phyloP scores from a whole-genome alignment of 1,140 invertebrate genomes.

The Frieseomelitta varia region DNA sequence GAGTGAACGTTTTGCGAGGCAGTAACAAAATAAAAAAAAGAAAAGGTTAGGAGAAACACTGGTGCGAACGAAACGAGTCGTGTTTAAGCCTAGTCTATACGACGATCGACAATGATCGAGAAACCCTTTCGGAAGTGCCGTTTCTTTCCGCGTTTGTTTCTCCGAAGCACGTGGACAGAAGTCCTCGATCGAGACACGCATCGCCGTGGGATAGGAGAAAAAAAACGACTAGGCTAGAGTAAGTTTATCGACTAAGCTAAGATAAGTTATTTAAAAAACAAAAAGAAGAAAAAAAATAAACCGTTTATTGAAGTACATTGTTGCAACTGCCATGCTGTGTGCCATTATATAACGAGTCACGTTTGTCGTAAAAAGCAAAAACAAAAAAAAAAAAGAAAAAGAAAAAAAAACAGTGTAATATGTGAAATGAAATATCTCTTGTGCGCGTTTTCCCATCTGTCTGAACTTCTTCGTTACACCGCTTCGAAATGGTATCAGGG shows the following conservation, averaged over 20 bases:
- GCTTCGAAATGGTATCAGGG: constrained; percentile 31
- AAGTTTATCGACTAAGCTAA: constrained; percentile 62
- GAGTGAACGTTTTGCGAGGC: constrained; percentile 6
- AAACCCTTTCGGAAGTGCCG: background rate
- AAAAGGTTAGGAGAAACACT: constrained; percentile 7
- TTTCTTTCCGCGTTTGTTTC: constrained; percentile 28
- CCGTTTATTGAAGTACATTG: constrained; percentile 80
- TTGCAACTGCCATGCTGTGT: constrained; percentile 82
- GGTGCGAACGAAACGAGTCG: constrained; percentile 31
- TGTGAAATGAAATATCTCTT: constrained; percentile 42
- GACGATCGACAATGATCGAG: constrained; percentile 45
- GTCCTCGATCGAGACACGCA: constrained; percentile 3
- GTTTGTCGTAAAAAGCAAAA: constrained; percentile 73
- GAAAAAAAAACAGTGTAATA: constrained; percentile 41
- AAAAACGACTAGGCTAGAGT: constrained; percentile 53
- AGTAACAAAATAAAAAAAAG: background rate
- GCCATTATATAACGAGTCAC: constrained; percentile 81
- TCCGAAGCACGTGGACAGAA: background rate
- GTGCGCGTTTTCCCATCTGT: constrained; percentile 56
- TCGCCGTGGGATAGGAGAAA: background rate
- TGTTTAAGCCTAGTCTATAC: constrained; percentile 55
- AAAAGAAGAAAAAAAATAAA: constrained; percentile 58
- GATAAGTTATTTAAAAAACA: constrained; percentile 69
- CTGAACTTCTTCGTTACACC: constrained; percentile 44
- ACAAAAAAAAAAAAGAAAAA: constrained; percentile 36